These are phyloP conservation scores for Megalopta genalis DNA, from an alignment of 1,140 invertebrate species.

Conservation along the genomic window DNA sequence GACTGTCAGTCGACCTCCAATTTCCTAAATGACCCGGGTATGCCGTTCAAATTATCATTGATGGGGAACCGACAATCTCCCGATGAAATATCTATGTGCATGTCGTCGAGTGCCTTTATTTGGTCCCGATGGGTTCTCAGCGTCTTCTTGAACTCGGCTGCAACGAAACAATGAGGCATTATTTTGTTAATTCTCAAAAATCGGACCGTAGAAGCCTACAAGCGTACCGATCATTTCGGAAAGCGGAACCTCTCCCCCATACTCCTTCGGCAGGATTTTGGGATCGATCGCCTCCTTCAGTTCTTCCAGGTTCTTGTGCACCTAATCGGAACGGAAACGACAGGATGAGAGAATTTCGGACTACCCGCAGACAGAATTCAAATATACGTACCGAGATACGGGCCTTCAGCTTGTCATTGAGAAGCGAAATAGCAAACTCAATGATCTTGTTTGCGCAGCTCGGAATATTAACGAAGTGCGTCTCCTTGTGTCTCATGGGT, in stretches of 20 bases:
- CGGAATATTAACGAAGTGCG: constrained; percentile 92
- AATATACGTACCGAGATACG: constrained; percentile 85
- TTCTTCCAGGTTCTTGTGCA: constrained; percentile 86
- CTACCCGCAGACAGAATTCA: too few species aligned
- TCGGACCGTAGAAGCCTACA: not conserved
- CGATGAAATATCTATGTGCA: constrained; percentile 86
- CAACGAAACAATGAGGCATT: constrained; percentile 40
- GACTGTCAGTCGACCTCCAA: constrained; percentile 87
- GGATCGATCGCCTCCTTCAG: constrained; percentile 85
- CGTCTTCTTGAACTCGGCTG: constrained; percentile 84
- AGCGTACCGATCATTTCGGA: constrained; percentile 87
- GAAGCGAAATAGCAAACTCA: constrained; percentile 87
- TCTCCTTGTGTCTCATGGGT: constrained; percentile 92
- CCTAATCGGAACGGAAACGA: constrained; percentile 74
- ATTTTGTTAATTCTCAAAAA: not conserved
- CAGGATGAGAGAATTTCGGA: not conserved
- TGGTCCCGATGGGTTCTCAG: constrained; percentile 83
- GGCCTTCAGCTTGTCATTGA: constrained; percentile 90
- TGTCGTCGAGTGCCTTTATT: constrained; percentile 88
- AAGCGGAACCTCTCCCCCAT: constrained; percentile 89
- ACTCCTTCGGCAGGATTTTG: constrained; percentile 91
- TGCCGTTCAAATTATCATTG: constrained; percentile 84
- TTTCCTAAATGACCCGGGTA: constrained; percentile 90
- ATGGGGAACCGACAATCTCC: constrained; percentile 82
- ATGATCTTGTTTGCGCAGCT: constrained; percentile 88